Conservation (phyloP, 1,140 invertebrate species). For the Ips typographus region DNA sequence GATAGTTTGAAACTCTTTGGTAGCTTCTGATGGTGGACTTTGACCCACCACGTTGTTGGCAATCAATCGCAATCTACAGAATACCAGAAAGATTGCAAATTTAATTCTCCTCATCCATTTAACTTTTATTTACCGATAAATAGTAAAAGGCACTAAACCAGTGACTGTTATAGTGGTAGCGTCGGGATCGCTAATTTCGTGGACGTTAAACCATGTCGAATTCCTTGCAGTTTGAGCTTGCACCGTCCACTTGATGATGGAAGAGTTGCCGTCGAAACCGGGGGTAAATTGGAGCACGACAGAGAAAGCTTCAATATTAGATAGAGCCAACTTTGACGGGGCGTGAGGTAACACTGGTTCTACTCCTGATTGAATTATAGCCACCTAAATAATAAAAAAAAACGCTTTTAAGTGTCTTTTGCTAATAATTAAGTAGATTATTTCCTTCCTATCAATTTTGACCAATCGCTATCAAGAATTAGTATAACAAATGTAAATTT, state of each 20-base stretch:
- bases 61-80: conserved; percentile 72
- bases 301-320: conserved; percentile 93
- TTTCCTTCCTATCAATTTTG: too few relatives aligned
- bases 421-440: not conserved
- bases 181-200: conserved; percentile 84
- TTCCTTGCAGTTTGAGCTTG: conserved; percentile 87
- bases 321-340: conserved; percentile 85
- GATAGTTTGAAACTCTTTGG: conserved; percentile 94
- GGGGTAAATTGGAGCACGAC: conserved; percentile 96
- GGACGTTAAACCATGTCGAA: conserved; percentile 81
- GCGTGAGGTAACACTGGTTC: conserved; percentile 92
- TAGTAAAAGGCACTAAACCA: conserved; percentile 83
- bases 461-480: too few relatives aligned
- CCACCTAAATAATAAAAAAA: conserved; percentile 56
- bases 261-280: conserved; percentile 97
- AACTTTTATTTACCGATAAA: conserved; percentile 60
- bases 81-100: not conserved
- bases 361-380: conserved; percentile 93
- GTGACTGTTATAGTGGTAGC: conserved; percentile 81
- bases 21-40: conserved; percentile 84
- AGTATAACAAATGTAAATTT: too few relatives aligned
- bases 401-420: not conserved
- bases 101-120: not conserved
- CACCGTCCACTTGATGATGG: conserved; percentile 96
- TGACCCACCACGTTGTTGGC: conserved; percentile 95